Evolutionary conservation across 1,140 invertebrate species (phyloP), one percentile per base, ranked within the genome.

Genomic region (Thalassaphorura encarpata): DNA sequence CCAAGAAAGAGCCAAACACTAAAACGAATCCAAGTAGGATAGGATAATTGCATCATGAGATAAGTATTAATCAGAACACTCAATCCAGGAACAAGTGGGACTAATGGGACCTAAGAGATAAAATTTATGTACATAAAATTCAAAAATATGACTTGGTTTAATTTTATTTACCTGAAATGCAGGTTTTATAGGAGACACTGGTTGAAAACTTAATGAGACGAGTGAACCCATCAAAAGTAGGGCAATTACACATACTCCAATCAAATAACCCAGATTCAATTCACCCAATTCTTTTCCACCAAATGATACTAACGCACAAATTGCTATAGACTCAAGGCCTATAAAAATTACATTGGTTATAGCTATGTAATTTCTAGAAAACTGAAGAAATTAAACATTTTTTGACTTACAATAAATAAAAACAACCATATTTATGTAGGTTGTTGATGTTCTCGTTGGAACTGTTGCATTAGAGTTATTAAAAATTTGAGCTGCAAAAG

Each of bases 31-130:
- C 78, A 80, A 3, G 78, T 79, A 60, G 40, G 52, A 27, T 76
- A 67, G 66, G 87, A 82, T 52, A 95, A 73, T 71, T 90, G 85
- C 62, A 89, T 76, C 86, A 93, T 94, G 26, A 95, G 75, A 70
- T 88, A 87, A 39, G 89, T 70, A 71, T 95, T 95, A 59, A 87
- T 80, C 43, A 90, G 80, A 53, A 93, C 83, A 69, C 86, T 89
- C 1, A 88, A 65, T 58, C 83, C 82, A 0, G 90, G 89, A 39
- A 93, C 75, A 23, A 89, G 73, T 1, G 91, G 91, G 15, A 95
- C 88, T 21, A 87, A 72, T 0, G 89, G 89, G 39, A 88, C 88
- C 82, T 89, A 73, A 26, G 57, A 63, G 33, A 36, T 11, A 11
- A 36, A 36, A 11, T 36, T 36, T n/a, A 36, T 36, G n/a, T 36